Conservation (phyloP, 2,113 vertebrate species). For the Hippocampus guttulatus region DNA sequence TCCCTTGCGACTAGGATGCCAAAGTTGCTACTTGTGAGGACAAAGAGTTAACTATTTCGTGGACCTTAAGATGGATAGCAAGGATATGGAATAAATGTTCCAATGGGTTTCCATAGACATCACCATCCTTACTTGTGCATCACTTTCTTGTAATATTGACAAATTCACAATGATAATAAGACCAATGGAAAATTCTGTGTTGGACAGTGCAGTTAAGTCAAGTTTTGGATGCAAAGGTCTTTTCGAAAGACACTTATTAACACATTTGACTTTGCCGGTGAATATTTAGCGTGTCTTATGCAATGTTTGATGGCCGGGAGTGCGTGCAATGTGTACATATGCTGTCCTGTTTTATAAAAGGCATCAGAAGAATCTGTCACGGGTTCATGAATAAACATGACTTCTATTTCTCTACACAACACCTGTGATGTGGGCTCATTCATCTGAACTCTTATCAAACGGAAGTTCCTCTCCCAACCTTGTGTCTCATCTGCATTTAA, state of each 20-base stretch:
- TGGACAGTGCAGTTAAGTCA: not conserved
- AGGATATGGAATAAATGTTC: not conserved
- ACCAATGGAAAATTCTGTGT: no score
- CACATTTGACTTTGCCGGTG: constrained; percentile 4
- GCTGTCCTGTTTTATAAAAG: constrained; percentile 55
- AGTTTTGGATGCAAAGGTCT: not conserved
- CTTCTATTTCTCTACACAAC: constrained; percentile 68
- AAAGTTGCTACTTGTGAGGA: no score
- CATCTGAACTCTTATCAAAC: not conserved
- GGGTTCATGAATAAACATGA: constrained; percentile 64
- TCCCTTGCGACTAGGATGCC: no score
- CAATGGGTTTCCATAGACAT: not conserved
- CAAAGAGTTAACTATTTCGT: no score
- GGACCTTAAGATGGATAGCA: no score
- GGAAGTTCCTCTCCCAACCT: not conserved
- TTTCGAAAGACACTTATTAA: not conserved
- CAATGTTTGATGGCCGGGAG: constrained; percentile 24
- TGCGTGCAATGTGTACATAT: constrained; percentile 56
- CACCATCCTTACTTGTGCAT: not conserved
- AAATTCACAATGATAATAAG: not conserved
- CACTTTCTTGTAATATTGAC: not conserved
- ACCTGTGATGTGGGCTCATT: not conserved
- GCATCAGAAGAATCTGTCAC: constrained; percentile 38
- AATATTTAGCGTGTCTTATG: constrained; percentile 1
- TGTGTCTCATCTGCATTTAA: not conserved